A percentile compares a stretch with the other conserved stretches of the same genome.
Conservation (phyloP, 2,113 vertebrate genomes). For the Ivindomyrus marchei region DNA sequence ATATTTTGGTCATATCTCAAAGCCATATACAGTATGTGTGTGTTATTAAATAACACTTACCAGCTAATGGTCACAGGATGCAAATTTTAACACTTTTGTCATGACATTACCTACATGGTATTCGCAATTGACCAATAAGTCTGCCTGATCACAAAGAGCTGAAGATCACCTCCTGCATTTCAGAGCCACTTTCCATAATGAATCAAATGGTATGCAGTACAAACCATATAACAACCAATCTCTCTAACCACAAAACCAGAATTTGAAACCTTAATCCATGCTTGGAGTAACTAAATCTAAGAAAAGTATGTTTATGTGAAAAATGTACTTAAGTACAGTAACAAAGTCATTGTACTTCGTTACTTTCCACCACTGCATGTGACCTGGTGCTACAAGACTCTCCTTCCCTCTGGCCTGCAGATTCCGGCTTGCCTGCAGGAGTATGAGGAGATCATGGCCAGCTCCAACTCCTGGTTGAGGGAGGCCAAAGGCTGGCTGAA, state of each 20-base stretch:
- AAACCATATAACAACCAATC: not conserved
- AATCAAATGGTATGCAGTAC: not conserved
- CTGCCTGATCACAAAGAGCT: not conserved
- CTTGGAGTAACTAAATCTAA: not conserved
- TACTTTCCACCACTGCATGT: not conserved
- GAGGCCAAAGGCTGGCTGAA: conserved; percentile 67
- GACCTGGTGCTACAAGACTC: not conserved
- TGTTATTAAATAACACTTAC: not conserved
- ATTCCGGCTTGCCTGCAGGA: conserved; percentile 75
- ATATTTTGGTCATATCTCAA: not conserved
- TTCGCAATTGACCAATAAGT: not conserved
- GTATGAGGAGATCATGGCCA: conserved; percentile 66
- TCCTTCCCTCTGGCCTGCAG: conserved; percentile 48
- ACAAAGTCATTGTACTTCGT: not conserved
- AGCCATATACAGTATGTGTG: not conserved
- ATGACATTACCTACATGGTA: not conserved
- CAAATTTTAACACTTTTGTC: not conserved
- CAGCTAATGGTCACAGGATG: not conserved
- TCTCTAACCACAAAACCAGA: not conserved
- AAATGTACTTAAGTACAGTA: not conserved
- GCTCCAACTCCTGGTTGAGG: conserved; percentile 69
- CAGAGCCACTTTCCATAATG: not conserved
- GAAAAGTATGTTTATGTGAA: not conserved
- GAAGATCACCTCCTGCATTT: not conserved
- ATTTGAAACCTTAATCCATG: not conserved